Evolutionary conservation across 2,113 vertebrate genomes (phyloP).

Genomic region (Platichthys flesus): DNA sequence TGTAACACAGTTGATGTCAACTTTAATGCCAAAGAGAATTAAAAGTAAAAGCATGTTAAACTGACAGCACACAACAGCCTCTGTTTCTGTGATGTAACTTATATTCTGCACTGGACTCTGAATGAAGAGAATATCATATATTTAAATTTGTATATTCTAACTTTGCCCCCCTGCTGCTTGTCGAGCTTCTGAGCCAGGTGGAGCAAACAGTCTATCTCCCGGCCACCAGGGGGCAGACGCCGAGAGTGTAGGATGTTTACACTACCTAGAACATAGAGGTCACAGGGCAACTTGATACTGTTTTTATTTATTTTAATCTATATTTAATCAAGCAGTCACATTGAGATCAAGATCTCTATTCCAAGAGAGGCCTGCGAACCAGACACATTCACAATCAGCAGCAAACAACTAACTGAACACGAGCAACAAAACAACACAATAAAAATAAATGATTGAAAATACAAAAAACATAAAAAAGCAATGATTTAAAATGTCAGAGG

Average conservation of each 20-base stretch:
- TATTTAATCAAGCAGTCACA: too few species aligned
- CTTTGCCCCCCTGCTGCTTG: background rate
- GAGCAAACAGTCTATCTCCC: conserved; percentile 99
- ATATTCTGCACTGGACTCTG: background rate
- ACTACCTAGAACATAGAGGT: conserved; percentile 87
- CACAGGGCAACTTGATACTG: background rate
- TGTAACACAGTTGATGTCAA: background rate
- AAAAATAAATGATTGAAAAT: background rate
- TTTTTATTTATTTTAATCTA: too few species aligned
- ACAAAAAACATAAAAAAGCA: too few species aligned
- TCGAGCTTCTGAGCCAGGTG: conserved; percentile 86
- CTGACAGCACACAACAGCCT: too few species aligned
- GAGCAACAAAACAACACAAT: background rate
- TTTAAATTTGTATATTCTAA: background rate
- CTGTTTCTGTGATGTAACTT: too few species aligned
- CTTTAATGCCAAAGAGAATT: background rate
- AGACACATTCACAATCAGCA: background rate
- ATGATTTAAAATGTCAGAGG: too few species aligned
- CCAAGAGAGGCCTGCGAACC: background rate
- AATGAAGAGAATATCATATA: background rate
- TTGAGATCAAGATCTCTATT: background rate
- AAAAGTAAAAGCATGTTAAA: too few species aligned
- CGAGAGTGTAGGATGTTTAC: conserved; percentile 99
- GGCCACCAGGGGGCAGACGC: conserved; percentile 90
- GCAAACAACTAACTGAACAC: too few species aligned